These are phyloP conservation scores for Lasioglossum vierecki DNA, from an alignment of 2,888 invertebrate genomes.

Conservation along the genomic window DNA sequence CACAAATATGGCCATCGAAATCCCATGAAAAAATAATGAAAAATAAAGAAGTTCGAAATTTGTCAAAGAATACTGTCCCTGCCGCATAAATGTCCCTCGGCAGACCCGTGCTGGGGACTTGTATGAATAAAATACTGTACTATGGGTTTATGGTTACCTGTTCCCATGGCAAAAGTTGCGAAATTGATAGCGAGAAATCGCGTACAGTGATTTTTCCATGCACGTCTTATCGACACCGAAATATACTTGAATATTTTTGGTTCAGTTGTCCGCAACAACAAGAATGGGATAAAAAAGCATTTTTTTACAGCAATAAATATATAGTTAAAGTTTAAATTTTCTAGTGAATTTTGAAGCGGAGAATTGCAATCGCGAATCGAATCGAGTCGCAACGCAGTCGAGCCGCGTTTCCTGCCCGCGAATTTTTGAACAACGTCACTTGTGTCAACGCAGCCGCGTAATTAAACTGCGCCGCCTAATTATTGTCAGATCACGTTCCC, in stretches of 20 bases:
- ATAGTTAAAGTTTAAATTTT: too few relatives aligned
- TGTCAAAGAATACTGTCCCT: too few relatives aligned
- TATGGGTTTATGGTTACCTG: neutral
- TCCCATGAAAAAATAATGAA: too few relatives aligned
- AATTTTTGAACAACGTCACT: slow-evolving; percentile 31
- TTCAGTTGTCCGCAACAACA: neutral
- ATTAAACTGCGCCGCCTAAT: slow-evolving; percentile 46
- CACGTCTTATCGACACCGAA: neutral
- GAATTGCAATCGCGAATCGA: neutral
- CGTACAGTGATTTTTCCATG: neutral
- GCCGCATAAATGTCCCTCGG: too few relatives aligned
- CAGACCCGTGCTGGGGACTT: too few relatives aligned
- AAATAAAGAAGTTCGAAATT: too few relatives aligned
- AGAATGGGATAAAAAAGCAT: neutral
- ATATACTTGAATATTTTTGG: neutral
- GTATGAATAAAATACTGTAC: too few relatives aligned
- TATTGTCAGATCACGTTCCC: slow-evolving; percentile 19
- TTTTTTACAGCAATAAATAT: neutral
- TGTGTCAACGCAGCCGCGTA: neutral
- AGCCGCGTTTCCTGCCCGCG: neutral
- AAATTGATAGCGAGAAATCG: neutral
- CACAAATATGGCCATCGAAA: too few relatives aligned
- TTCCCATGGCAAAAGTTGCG: neutral
- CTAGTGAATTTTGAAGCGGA: neutral
- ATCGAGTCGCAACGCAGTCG: neutral